Base-by-base conservation (phyloP, 1,140 invertebrate species). In the Pemphigus obesinymphae region DNA sequence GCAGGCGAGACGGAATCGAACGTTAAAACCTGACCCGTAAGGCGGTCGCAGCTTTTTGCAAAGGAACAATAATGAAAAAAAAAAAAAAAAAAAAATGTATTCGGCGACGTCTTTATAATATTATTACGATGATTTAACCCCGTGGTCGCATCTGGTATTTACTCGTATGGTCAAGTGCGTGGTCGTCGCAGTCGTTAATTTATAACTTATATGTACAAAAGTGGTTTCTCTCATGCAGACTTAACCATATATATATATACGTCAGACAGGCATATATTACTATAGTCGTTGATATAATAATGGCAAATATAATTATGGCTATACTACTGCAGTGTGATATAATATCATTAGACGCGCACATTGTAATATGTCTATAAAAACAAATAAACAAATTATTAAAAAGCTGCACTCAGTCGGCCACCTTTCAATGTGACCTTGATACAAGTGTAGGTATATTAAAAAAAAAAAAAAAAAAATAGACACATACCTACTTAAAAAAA, bases 121-220 rank as follows among this genome's bases (percentile, higher is more conserved):
- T n/a, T 13, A 11, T 58, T 58, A 26, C 26, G 37, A 66, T 34
- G 63, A 66, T 66, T 66, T 37, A 66, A 66, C 63, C 63, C 63
- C 4, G 63, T 20, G n/a, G 61, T 7, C 31, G 61, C 63, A 34
- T 66, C 63, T 66, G 63, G 34, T 48, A n/a, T n/a, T n/a, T n/a
- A n/a, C n/a, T n/a, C n/a, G n/a, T n/a, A 20, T 66, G 63, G 63
- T 66, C 63, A 66, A 66, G 63, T 66, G 63, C 63, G 63, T 66
- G 31, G 63, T 66, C 63, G 63, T 66, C 37, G 63, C 20, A 8
- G 63, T n/a, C 61, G 63, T 40, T 66, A 66, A 66, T 66, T 66
- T 66, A 66, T 37, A 66, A 66, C 63, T 37, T 37, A n/a, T n/a
- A n/a, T n/a, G n/a, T n/a, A 66, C 34, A 66, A 66, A 66, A 37